Evolutionary conservation across 2,113 vertebrate species (phyloP).

Genomic region (Candoia aspera): DNA sequence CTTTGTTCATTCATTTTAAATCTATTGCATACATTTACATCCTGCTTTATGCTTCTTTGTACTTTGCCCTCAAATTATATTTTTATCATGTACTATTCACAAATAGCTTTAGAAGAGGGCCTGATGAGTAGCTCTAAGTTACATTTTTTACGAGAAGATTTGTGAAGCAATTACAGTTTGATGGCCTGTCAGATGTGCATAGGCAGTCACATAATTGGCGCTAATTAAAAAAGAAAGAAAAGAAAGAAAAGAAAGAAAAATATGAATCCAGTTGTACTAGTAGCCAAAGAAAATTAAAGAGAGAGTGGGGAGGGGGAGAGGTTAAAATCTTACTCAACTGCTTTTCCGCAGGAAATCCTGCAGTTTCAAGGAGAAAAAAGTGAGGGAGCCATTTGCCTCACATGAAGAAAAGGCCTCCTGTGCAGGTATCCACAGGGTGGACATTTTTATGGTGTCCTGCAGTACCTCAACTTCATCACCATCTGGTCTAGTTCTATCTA

Average conservation of each 20-base stretch:
- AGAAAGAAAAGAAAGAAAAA: conserved; percentile 39
- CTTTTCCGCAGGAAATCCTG: conserved; percentile 70
- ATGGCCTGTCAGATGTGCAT: conserved; percentile 59
- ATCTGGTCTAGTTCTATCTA: conserved; percentile 38
- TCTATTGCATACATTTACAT: background rate
- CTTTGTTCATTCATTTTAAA: conserved; percentile 19
- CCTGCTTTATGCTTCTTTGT: conserved; percentile 26
- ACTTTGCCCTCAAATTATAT: conserved; percentile 34
- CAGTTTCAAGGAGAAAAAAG: conserved; percentile 62
- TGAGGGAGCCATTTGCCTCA: conserved; percentile 58
- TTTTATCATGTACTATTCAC: conserved; percentile 46
- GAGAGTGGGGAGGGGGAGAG: conserved; percentile 55
- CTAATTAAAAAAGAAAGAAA: conserved; percentile 38
- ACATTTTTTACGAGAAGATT: conserved; percentile 55
- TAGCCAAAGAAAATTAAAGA: conserved; percentile 68
- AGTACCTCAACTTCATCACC: conserved; percentile 45
- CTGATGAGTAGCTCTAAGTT: conserved; percentile 25
- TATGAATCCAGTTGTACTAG: conserved; percentile 56
- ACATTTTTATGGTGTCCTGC: conserved; percentile 48
- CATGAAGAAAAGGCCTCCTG: conserved; percentile 47
- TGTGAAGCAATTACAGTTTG: conserved; percentile 61
- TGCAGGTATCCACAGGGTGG: conserved; percentile 49
- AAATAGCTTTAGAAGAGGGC: conserved; percentile 28
- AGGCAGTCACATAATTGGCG: conserved; percentile 59
- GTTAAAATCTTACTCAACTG: conserved; percentile 63